Conservation (phyloP, 2,888 invertebrate species). For the Drosophila leonis region DNA sequence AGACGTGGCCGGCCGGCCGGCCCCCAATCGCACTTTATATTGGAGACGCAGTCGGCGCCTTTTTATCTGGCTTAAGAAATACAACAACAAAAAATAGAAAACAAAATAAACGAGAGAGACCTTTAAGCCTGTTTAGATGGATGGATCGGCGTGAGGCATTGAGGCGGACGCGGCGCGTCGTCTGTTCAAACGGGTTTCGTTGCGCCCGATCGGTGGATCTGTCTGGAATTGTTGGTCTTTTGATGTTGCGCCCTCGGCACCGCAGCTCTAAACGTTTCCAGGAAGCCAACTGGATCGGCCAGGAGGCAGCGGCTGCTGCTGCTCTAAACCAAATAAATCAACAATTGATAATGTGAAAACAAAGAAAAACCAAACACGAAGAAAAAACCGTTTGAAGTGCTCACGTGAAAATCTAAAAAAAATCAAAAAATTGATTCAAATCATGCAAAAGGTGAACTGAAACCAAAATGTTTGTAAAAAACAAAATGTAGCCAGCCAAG, state of each 20-base stretch:
- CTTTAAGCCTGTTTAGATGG: slow-evolving; percentile 73
- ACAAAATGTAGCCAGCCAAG: slow-evolving; percentile 47
- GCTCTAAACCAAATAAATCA: slow-evolving; percentile 55
- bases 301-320: slow-evolving; percentile 45
- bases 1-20: slow-evolving; percentile 77
- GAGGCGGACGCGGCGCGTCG: slow-evolving; percentile 62
- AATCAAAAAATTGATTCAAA: slow-evolving; percentile 39
- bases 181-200: slow-evolving; percentile 70
- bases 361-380: slow-evolving; percentile 10
- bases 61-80: slow-evolving; percentile 58
- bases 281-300: slow-evolving; percentile 63
- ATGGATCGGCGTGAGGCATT: slow-evolving; percentile 74
- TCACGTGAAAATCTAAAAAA: slow-evolving; percentile 63
- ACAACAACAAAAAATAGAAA: not conserved
- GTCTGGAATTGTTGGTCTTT: slow-evolving; percentile 66
- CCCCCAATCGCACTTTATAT: slow-evolving; percentile 49
- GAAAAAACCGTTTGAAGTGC: slow-evolving; percentile 65
- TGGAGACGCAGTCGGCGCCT: slow-evolving; percentile 64
- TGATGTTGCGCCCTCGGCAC: slow-evolving; percentile 74
- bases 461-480: slow-evolving; percentile 50
- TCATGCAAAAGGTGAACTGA: slow-evolving; percentile 44
- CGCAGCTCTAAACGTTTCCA: slow-evolving; percentile 66
- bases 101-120: slow-evolving; percentile 22
- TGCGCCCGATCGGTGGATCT: slow-evolving; percentile 61
- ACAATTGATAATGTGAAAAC: slow-evolving; percentile 51